Conservation (phyloP, 1,140 invertebrate genomes). For the Thaumatotibia leucotreta region DNA sequence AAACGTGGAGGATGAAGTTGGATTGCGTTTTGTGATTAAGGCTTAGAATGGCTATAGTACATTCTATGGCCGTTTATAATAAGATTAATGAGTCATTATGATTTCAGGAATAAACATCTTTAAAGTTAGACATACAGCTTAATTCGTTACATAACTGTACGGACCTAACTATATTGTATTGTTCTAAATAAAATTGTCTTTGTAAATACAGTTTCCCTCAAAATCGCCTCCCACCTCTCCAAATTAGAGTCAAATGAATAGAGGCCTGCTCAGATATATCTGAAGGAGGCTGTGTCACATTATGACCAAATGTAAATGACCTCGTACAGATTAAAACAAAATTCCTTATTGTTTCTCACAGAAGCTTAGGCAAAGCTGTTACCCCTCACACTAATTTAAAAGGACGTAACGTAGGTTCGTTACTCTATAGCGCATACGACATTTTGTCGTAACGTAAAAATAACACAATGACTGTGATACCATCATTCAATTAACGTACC, state of each 20-base stretch:
- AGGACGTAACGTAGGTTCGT: neutral
- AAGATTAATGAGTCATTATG: neutral
- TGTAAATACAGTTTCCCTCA: no score
- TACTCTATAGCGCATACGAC: neutral
- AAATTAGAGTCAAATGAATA: no score
- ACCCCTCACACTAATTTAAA: neutral
- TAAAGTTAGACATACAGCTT: no score
- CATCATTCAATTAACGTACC: constrained; percentile 64
- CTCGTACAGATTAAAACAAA: neutral
- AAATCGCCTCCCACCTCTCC: no score
- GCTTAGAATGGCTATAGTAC: neutral
- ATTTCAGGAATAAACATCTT: neutral
- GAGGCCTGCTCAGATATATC: no score
- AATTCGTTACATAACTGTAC: no score
- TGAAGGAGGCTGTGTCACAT: no score
- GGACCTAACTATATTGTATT: no score
- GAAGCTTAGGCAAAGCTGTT: neutral
- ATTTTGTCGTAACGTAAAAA: constrained; percentile 4
- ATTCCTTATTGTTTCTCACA: neutral
- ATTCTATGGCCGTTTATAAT: neutral
- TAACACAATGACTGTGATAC: constrained; percentile 61
- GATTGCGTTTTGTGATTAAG: neutral
- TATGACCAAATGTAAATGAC: neutral
- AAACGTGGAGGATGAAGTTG: neutral
- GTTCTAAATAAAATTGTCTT: no score